Conservation (phyloP, 2,113 vertebrate species). For the Fukomys damarensis region DNA sequence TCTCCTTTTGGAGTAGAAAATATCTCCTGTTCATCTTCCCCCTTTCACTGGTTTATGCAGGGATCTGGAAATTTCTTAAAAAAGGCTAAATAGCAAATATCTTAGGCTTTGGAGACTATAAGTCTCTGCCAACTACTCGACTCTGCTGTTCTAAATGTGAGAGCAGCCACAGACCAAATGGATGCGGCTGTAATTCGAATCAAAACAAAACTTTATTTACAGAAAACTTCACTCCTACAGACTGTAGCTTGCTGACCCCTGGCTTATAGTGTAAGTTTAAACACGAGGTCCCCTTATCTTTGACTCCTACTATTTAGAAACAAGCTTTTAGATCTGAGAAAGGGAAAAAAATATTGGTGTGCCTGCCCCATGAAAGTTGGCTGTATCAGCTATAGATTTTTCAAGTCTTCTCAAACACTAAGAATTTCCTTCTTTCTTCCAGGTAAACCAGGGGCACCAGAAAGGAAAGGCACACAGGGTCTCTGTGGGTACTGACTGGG, state of each 20-base stretch:
- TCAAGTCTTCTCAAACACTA: background rate
- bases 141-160: background rate
- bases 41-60: background rate
- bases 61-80: background rate
- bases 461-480: background rate
- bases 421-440: constrained; percentile 31
- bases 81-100: background rate
- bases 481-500: background rate
- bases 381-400: background rate
- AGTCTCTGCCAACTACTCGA: background rate
- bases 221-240: background rate
- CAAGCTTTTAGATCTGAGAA: background rate
- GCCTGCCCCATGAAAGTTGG: background rate
- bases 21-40: background rate
- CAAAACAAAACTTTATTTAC: constrained; percentile 23
- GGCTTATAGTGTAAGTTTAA: background rate
- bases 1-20: background rate
- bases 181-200: background rate
- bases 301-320: constrained; percentile 28
- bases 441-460: background rate
- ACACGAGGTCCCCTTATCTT: background rate
- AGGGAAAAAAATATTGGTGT: background rate
- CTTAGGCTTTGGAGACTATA: background rate
- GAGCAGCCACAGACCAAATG: background rate
- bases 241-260: background rate